phyloP scores from a whole-genome alignment of 2,888 invertebrate genomes.

The Trachelus iudaicus region DNA sequence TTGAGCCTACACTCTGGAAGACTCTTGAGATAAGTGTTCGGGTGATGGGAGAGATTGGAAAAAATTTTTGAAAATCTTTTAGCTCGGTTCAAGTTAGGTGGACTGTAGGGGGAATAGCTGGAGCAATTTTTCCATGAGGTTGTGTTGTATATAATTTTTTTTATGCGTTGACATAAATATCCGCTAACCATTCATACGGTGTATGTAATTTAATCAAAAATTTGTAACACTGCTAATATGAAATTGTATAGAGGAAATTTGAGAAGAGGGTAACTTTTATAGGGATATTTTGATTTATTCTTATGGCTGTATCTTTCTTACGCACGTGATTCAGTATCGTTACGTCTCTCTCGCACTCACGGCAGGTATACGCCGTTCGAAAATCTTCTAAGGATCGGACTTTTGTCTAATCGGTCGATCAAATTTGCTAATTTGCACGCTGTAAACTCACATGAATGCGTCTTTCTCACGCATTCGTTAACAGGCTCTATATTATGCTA shows the following conservation, averaged over 20 bases:
- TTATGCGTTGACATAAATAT: no score
- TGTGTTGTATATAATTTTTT: not conserved
- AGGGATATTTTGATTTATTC: not conserved
- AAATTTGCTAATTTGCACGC: not conserved
- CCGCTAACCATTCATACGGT: no score
- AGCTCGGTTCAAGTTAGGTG: not conserved
- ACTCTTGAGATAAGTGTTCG: not conserved
- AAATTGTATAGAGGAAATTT: not conserved
- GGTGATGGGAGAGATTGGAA: not conserved
- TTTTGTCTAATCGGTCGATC: not conserved
- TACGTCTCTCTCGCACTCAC: no score
- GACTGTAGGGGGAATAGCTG: not conserved
- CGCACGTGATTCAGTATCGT: not conserved
- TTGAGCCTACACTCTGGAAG: not conserved
- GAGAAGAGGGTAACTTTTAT: not conserved
- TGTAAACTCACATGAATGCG: not conserved
- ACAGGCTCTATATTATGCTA: not conserved
- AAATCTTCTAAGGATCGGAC: no score
- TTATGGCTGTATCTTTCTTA: not conserved
- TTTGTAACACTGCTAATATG: not conserved
- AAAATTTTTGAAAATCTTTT: not conserved
- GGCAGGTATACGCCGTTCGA: no score
- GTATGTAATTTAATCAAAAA: not conserved
- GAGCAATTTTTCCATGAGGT: not conserved
- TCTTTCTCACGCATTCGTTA: not conserved